Conservation (phyloP, 2,797 vertebrate species). For the Rallus crepitans region DNA sequence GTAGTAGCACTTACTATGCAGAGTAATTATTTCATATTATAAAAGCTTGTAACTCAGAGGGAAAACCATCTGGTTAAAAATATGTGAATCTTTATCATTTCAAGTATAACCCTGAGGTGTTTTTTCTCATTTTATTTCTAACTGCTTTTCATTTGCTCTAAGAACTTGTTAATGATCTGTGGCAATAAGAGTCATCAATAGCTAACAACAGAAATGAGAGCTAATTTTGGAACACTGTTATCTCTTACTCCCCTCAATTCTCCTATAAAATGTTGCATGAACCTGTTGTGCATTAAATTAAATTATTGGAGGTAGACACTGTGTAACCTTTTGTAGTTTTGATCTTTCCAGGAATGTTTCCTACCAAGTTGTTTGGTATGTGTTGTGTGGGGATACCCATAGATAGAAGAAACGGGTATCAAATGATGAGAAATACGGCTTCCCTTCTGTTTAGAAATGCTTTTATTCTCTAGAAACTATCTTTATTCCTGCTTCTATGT, state of each 20-base stretch:
- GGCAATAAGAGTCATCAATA: neutral
- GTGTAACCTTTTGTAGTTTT: neutral
- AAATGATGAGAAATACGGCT: neutral
- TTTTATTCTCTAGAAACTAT: neutral
- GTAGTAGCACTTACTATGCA: neutral
- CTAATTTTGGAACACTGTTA: neutral
- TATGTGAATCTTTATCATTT: neutral
- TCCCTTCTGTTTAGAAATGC: neutral
- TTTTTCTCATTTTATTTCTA: slow-evolving; percentile 20
- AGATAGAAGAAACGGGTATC: neutral
- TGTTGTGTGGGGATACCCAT: neutral
- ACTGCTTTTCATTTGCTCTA: neutral
- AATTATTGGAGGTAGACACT: neutral
- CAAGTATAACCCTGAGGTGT: neutral
- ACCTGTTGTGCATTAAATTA: neutral
- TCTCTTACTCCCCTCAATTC: neutral
- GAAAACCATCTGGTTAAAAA: slow-evolving; percentile 19
- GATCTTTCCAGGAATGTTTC: neutral
- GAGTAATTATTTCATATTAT: neutral
- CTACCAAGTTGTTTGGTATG: neutral
- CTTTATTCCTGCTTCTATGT: neutral
- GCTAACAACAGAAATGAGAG: neutral
- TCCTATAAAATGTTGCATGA: neutral
- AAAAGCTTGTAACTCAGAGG: neutral
- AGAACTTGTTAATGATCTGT: slow-evolving; percentile 1